Evolutionary conservation across 2,888 invertebrate species (phyloP), one percentile per base, ranked within the genome.

Genomic region (Argyresthia goedartella): DNA sequence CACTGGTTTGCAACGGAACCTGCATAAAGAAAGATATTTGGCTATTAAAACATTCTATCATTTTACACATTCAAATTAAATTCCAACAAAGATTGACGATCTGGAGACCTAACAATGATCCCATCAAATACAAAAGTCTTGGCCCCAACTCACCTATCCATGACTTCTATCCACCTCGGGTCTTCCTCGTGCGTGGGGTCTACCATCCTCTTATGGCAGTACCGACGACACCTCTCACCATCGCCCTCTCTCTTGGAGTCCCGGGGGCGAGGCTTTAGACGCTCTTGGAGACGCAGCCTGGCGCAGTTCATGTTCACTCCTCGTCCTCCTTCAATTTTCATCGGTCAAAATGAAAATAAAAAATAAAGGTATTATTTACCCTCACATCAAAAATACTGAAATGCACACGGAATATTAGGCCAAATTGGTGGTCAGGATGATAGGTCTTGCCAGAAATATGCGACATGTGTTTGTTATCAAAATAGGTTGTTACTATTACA

Each of bases 151-250:
- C 47, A 58, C 57, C 57, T 54, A 13, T 53, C 52, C 41, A 71
- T 61, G 0, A 69, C 50, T 55, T 73, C 69, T 0, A 57, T 64
- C 81, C 84, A 84, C 41, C 76, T 62, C 0, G 73, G 73, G 58
- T 81, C 78, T 52, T 85, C 84, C 14, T 81, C 77, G 45, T 78
- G 79, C 0, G 71, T 67, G 13, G 85, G 85, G 57, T 87, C 70
- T 1, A 84, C 73, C 66, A 86, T 59, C 10, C 78, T 67, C 54
- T 73, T 77, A 59, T 87, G 85, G 56, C 87, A 87, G 61, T 73
- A 81, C 53, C 82, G 64, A n/a, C 73, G 62, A 4, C 35, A 13
- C 13, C 73, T 61, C 8, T 48, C 35, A 8, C 25, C 50, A 54
- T 10, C 54, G 13, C 10, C 54, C 52, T 25, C 47, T 50, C 8